A percentile compares a stretch with the other conserved stretches of the same genome.
phyloP scores from a whole-genome alignment of 2,888 invertebrate species.

The Eristalinus sepulchralis region DNA sequence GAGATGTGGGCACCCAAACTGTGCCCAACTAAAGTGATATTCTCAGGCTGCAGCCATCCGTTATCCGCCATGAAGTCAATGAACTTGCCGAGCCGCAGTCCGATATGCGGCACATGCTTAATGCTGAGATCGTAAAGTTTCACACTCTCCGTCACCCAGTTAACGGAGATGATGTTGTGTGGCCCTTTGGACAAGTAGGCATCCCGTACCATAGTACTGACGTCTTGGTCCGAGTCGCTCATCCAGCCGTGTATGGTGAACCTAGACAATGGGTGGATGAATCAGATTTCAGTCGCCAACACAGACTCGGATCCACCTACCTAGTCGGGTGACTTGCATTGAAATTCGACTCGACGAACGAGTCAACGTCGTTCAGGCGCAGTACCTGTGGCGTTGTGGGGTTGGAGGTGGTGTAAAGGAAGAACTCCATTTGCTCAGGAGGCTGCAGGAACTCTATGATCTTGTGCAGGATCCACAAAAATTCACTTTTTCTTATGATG shows the following conservation, averaged over 20 bases:
- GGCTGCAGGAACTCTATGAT: not conserved
- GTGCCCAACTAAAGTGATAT: slow-evolving; percentile 83
- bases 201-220: slow-evolving; percentile 72
- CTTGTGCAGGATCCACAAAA: not conserved
- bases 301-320: not conserved
- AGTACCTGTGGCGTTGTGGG: not conserved
- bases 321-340: slow-evolving; percentile 23
- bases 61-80: slow-evolving; percentile 80
- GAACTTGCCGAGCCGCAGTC: slow-evolving; percentile 75
- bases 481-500: not conserved
- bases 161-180: slow-evolving; percentile 84
- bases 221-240: slow-evolving; percentile 77
- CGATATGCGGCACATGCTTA: slow-evolving; percentile 77
- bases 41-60: slow-evolving; percentile 81
- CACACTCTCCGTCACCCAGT: slow-evolving; percentile 83
- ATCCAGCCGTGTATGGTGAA: slow-evolving; percentile 40
- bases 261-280: not conserved
- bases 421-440: not conserved
- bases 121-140: slow-evolving; percentile 83
- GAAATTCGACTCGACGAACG: slow-evolving; percentile 2
- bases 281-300: not conserved
- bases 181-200: slow-evolving; percentile 83
- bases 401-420: slow-evolving; percentile 2
- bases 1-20: slow-evolving; percentile 84
- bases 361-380: not conserved